Evolutionary conservation across 2,888 invertebrate genomes (phyloP), one percentile per base, ranked within the genome.

Genomic region (Melanchra persicariae): DNA sequence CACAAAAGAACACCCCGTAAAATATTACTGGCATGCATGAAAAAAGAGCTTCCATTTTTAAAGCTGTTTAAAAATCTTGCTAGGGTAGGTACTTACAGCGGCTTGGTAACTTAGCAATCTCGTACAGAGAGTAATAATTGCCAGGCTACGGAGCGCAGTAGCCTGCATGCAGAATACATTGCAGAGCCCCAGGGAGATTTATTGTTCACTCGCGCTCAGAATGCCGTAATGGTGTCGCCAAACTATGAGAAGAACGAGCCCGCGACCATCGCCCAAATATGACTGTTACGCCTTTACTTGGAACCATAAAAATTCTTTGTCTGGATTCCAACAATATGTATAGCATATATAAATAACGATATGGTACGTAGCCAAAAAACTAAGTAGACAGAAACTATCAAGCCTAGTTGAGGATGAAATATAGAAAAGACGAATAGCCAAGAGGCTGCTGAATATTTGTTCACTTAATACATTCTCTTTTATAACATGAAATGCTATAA

Each of bases 191-290:
- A 83, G 84, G 79, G 87, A 90, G 93, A 94, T 94, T 93, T 93
- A 94, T 93, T 85, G 90, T 84, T 82, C 84, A 85, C 87, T 88
- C 93, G 92, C 92, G 92, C 87, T 87, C 89, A 90, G 91, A 93
- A 93, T 92, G 90, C 91, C 83, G 87, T 91, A 93, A 92, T 92
- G 90, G 89, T 88, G 88, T 88, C 89, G 90, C 90, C 90, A 87
- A 93, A 91, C 87, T 91, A 90, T 87, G 84, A 85, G 85, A 87
- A 87, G 85, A 88, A 90, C 85, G 84, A 45, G 77, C 77, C 78
- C 69, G 85, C 83, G 79, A 83, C 83, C 80, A 83, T 86, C 87
- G 85, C 85, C 87, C 88, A 86, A 91, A 91, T 91, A 91, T 90
- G 87, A 92, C 87, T 87, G 86, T 87, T 67, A 78, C 82, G 86